phyloP scores from a whole-genome alignment of 2,797 vertebrate species.

The Anniella stebbinsi region DNA sequence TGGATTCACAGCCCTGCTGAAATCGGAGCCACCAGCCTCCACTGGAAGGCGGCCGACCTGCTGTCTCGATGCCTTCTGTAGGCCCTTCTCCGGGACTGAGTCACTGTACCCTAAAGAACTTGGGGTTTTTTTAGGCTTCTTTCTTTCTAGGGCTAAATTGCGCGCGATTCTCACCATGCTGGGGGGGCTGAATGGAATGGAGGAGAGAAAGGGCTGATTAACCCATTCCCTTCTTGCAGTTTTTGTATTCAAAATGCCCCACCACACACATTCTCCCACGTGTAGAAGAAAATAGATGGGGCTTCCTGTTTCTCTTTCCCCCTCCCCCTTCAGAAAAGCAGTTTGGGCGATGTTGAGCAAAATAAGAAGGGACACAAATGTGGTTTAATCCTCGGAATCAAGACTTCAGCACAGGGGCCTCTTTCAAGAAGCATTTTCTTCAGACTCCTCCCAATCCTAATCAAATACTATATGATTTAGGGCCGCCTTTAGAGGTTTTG shows the following conservation, averaged over 20 bases:
- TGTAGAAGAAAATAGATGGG: neutral
- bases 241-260: neutral
- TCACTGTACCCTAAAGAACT: neutral
- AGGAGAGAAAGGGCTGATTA: neutral
- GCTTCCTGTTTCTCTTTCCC: neutral
- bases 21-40: no score
- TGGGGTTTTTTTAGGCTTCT: neutral
- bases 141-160: neutral
- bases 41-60: no score
- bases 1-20: no score
- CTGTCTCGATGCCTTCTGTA: slow-evolving; percentile 40
- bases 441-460: neutral
- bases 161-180: no score
- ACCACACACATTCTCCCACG: neutral
- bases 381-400: neutral
- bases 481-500: no score
- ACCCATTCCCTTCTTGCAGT: neutral
- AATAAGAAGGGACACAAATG: neutral
- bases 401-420: neutral
- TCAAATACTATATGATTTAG: neutral
- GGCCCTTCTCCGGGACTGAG: neutral
- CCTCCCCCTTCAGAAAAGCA: neutral
- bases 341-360: neutral
- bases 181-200: neutral
- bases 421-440: neutral